A percentile compares a stretch with the other conserved stretches of the same genome.
phyloP scores from a whole-genome alignment of 1,140 invertebrate species.

The Nomia melanderi region DNA sequence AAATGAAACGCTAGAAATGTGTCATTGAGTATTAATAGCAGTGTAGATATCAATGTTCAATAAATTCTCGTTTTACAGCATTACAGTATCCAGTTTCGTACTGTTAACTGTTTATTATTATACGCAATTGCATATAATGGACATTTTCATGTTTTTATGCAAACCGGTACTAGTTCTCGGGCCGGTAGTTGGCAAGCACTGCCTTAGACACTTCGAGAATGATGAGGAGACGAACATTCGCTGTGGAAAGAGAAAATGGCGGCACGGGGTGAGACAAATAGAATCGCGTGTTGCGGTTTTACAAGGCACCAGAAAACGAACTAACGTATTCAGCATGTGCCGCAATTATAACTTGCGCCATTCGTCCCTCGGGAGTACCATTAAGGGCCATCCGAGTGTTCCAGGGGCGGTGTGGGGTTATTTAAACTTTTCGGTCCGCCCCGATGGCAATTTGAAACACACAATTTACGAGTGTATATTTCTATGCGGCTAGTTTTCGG shows the following conservation, averaged over 20 bases:
- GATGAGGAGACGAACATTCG: conserved; percentile 33
- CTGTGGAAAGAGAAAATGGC: background rate
- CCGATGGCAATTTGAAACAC: background rate
- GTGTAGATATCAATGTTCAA: too few relatives aligned
- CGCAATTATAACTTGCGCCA: conserved; percentile 71
- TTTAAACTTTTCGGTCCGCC: background rate
- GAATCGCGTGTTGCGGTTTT: conserved; percentile 41
- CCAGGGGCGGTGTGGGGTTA: background rate
- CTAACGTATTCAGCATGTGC: conserved; percentile 68
- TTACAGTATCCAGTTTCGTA: too few relatives aligned
- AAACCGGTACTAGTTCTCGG: too few relatives aligned
- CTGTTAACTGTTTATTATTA: too few relatives aligned
- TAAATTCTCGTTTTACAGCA: too few relatives aligned
- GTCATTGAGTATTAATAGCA: too few relatives aligned
- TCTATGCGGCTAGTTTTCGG: background rate
- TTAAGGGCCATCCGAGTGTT: conserved; percentile 28
- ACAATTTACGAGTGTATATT: background rate
- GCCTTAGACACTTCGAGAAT: conserved; percentile 14
- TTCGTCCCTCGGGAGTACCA: conserved; percentile 52
- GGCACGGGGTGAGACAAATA: background rate
- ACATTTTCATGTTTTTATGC: too few relatives aligned
- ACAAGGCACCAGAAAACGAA: conserved; percentile 30
- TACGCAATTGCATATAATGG: too few relatives aligned
- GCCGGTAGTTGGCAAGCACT: too few relatives aligned
- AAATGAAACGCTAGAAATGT: too few relatives aligned